Base-by-base conservation (phyloP, 2,888 invertebrate species). In the Synergus itoensis region DNA sequence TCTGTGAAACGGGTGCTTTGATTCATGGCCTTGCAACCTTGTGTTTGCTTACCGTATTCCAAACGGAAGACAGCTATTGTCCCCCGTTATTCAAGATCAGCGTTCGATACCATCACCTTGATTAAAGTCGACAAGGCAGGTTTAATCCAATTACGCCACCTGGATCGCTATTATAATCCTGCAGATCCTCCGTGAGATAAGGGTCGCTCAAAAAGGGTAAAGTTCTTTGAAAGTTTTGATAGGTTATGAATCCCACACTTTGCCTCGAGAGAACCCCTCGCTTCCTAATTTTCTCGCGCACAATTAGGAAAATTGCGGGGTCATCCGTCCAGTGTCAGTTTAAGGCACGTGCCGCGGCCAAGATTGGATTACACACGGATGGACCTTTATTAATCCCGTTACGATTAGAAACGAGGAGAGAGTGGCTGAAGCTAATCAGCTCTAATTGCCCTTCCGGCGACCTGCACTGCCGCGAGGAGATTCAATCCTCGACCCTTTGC, bases 371-470 rank as follows among this genome's bases (percentile, higher is more conserved):
- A 86, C 84, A 84, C 80, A 83, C 84, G 87, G 82, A 80, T 81
- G 80, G 82, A 79, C 84, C 88, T 87, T 89, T 89, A 89, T 89
- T 88, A 89, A 89, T 89, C 87, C 86, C 84, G 86, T 89, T 87
- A 88, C 73, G 81, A 83, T 82, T 78, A 82, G 76, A 78, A 77
- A 82, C 78, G 80, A 80, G 80, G 80, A 82, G 81, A 85, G 78
- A 80, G 80, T 78, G 81, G 79, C 82, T 75, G 77, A 79, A 84
- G 84, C 84, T 87, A 88, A 88, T 88, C 86, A 85, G 83, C 82
- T 77, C 83, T 88, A 88, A 88, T 88, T 88, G 84, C 84, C 84
- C 85, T 48, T 16, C 69, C 48, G 69, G 69, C 48, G 48, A 28
- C 69, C 36, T 64, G n/a, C 41, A 64, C 28, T 41, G 64, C 40